Evolutionary conservation across 1,140 invertebrate species (phyloP), one percentile per base, ranked within the genome.

Genomic region (Leptonema lineaticorne): DNA sequence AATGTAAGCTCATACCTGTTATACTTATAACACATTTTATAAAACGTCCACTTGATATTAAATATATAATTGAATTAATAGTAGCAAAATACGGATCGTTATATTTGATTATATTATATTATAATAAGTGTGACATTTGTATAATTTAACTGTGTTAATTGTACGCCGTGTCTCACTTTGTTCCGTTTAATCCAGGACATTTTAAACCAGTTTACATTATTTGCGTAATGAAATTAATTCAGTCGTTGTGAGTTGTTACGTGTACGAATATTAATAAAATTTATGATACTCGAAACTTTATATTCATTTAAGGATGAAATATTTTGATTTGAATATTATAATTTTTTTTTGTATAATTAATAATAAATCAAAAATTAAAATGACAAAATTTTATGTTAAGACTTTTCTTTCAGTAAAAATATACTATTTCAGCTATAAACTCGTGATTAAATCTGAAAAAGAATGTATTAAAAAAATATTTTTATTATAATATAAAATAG

Each of bases 171-270:
- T 53, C 16, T 33, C 30, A 33, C 30, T 24, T 53, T 26, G 14
- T 24, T 24, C 50, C 11, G 50, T 48, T 22, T 9, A 48, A 53
- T 53, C 24, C 50, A 11, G 50, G 24, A 26, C 24, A 53, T 26
- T 53, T 14, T 7, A 53, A 53, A 53, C 50, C 50, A 53, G 50
- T 53, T 26, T 9, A 24, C 22, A n/a, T 53, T 24, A 26, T 26
- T 53, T 53, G 50, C 22, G 50, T 53, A 26, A 53, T 7, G 22
- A 11, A 26, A 53, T 53, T 53, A 53, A 53, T 53, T 53, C 18
- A 24, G 50, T 26, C 11, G 1, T 41, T 41, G 11, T 3, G 11
- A 41, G 16, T 41, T 6, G 5, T 11, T 33, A 33, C 30, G 11
- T 33, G 11, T 33, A 11, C 11, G 11, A 6, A 4, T 41, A 41